Percentiles rank a stretch among this genome's conserved stretches.
These are phyloP conservation scores for Gymnoscopelus microlampas DNA, from an alignment of 2,797 vertebrate genomes.

Conservation along the genomic window DNA sequence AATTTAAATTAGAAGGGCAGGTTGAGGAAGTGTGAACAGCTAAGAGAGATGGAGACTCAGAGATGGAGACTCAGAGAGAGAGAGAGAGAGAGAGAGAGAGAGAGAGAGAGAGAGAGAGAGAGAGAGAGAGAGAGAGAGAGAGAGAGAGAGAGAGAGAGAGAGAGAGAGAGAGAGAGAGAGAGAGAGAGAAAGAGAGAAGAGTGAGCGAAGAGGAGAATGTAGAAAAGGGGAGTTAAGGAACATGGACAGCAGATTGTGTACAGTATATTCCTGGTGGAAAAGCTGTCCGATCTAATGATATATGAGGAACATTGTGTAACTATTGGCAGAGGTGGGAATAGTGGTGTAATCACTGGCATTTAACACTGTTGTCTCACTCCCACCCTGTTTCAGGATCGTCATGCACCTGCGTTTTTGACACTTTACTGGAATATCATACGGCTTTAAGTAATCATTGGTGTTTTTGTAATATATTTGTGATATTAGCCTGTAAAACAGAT, in stretches of 20 bases:
- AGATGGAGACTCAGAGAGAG: too few relatives aligned
- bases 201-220: constrained; percentile 15
- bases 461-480: neutral
- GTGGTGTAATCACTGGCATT: constrained; percentile 61
- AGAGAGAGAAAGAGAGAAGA: neutral
- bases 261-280: constrained; percentile 21
- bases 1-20: constrained; percentile 1
- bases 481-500: neutral
- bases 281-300: constrained; percentile 37
- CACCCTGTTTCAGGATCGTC: constrained; percentile 39
- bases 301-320: constrained; percentile 57
- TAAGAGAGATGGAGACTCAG: neutral
- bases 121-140: neutral
- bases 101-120: neutral
- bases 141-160: neutral
- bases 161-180: neutral
- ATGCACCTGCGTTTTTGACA: constrained; percentile 56
- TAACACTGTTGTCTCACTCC: constrained; percentile 53
- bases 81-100: neutral
- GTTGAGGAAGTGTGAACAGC: too few relatives aligned
- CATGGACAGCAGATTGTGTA: constrained; percentile 30
- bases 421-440: constrained; percentile 48
- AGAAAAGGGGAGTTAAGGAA: constrained; percentile 10
- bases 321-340: constrained; percentile 39
- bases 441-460: neutral